A percentile compares a stretch with the other conserved stretches of the same genome.
Evolutionary conservation across 2,113 vertebrate genomes (phyloP).

Genomic region (Sminthopsis crassicaudata): DNA sequence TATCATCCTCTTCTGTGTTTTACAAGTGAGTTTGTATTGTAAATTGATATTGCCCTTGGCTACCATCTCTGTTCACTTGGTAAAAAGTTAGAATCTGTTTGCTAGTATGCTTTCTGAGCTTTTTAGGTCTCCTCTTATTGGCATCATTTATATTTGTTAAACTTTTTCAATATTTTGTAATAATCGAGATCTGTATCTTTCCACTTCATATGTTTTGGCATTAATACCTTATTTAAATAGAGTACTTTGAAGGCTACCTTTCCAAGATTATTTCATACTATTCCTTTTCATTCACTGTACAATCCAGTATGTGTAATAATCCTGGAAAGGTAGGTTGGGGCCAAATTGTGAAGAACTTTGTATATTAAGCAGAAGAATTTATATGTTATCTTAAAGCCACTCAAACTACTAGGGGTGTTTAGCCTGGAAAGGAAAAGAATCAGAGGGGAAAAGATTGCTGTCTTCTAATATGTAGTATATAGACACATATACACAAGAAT

Average conservation of each 20-base stretch:
- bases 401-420: not conserved
- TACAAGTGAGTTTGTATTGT: not conserved
- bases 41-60: not conserved
- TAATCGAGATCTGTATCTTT: not conserved
- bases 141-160: not conserved
- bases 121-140: not conserved
- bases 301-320: not conserved
- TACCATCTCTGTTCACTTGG: not conserved
- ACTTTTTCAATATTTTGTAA: not conserved
- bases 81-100: not conserved
- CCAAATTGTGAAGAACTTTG: not conserved
- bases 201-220: not conserved
- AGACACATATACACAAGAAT: not conserved
- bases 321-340: not conserved
- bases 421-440: not conserved
- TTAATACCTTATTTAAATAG: not conserved
- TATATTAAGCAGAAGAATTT: not conserved
- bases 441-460: not conserved
- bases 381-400: not conserved
- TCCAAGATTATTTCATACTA: no score
- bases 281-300: no score
- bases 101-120: not conserved
- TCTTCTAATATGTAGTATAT: not conserved
- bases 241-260: not conserved
- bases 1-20: not conserved